These are phyloP conservation scores for Seira ritae DNA, from an alignment of 2,888 invertebrate genomes.

Conservation along the genomic window DNA sequence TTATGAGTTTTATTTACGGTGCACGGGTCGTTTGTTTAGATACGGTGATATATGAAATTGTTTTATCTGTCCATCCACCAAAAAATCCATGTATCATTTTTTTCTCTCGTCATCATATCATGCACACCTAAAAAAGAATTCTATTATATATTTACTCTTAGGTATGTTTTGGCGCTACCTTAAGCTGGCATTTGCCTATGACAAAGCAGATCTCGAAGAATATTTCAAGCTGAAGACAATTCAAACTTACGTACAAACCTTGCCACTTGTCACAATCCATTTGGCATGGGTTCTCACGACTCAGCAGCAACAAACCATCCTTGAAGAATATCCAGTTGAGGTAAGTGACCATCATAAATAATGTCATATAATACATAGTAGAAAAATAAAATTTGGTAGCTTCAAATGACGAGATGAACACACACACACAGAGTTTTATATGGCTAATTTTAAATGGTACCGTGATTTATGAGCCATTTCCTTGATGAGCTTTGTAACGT, in stretches of 20 bases:
- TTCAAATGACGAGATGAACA: background rate
- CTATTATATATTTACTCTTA: conserved; percentile 22
- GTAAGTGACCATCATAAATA: conserved; percentile 41
- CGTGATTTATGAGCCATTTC: conserved; percentile 11
- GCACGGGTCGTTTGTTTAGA: conserved; percentile 3
- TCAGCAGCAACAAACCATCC: conserved; percentile 36
- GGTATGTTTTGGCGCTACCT: conserved; percentile 74
- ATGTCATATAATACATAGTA: conserved; percentile 34
- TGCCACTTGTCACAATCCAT: conserved; percentile 73
- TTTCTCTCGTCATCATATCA: background rate
- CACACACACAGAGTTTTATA: background rate
- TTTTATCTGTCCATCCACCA: conserved; percentile 4
- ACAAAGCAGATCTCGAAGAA: conserved; percentile 73
- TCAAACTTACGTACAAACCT: conserved; percentile 71
- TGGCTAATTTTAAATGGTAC: conserved; percentile 9
- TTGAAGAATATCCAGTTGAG: conserved; percentile 27
- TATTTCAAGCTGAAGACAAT: conserved; percentile 73
- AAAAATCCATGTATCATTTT: conserved; percentile 7
- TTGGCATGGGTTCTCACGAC: conserved; percentile 70
- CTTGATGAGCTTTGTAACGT: background rate
- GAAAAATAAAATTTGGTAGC: background rate
- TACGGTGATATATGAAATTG: conserved; percentile 3
- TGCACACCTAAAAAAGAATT: background rate
- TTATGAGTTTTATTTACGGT: conserved; percentile 43
- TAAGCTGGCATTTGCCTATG: conserved; percentile 74